phyloP scores from a whole-genome alignment of 2,888 invertebrate genomes.

The Mellilla xanthometata region DNA sequence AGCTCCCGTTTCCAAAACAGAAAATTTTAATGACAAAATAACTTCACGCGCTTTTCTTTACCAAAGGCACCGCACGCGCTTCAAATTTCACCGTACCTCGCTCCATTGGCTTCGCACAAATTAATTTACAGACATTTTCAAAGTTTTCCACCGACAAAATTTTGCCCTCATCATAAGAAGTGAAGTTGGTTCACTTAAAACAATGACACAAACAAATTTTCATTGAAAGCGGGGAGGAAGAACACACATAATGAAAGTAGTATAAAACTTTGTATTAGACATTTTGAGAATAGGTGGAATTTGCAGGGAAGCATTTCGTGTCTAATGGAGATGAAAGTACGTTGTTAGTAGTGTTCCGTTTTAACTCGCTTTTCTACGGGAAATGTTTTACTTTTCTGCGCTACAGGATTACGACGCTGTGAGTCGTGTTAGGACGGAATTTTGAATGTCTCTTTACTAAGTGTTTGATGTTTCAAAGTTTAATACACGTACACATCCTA shows the following conservation, averaged over 20 bases:
- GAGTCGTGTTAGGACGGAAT: neutral
- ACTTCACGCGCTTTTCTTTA: constrained; percentile 7
- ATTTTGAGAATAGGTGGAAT: constrained; percentile 25
- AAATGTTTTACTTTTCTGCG: neutral
- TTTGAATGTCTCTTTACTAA: neutral
- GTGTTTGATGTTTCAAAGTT: too few relatives aligned
- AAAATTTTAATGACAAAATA: constrained; percentile 12
- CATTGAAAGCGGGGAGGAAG: constrained; percentile 25
- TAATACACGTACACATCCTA: too few relatives aligned
- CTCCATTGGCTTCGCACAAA: constrained; percentile 13
- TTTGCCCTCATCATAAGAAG: constrained; percentile 21
- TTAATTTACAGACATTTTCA: constrained; percentile 23
- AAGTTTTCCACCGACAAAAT: constrained; percentile 14
- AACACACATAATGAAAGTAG: constrained; percentile 32
- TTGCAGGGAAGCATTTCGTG: constrained; percentile 17
- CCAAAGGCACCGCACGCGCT: constrained; percentile 1
- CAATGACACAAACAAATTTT: constrained; percentile 29
- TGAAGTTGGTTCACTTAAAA: constrained; percentile 24
- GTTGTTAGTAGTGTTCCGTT: constrained; percentile 4
- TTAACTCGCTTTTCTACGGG: constrained; percentile 1
- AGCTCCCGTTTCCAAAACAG: constrained; percentile 1
- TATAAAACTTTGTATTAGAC: constrained; percentile 31
- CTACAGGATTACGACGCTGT: neutral
- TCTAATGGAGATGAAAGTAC: constrained; percentile 25
- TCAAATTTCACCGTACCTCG: constrained; percentile 12